Evolutionary conservation across 2,797 vertebrate genomes (phyloP), one percentile per base, ranked within the genome.

Genomic region (Alfaro cultratus): DNA sequence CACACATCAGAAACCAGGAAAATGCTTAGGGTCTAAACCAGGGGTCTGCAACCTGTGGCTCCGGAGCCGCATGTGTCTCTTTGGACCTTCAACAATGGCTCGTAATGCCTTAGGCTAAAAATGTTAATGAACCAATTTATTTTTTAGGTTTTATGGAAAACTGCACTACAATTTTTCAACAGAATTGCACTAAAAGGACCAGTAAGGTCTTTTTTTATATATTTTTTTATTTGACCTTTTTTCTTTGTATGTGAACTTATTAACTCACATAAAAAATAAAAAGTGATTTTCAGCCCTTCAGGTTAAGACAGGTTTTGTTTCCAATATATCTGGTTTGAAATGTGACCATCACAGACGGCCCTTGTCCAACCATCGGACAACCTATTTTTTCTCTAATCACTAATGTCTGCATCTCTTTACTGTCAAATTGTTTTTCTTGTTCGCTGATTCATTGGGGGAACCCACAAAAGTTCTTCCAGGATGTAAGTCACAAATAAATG

Each of bases 381-480:
- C 36, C 64, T 29, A 29, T 71, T 71, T 29, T 29, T 45, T 39
- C 21, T 67, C 80, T 74, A 91, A 84, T 76, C 81, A 95, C 95
- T 98, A 96, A 98, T 94, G 89, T 95, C 87, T 95, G 85, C 89
- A 96, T 97, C 94, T 98, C 94, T 97, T 96, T 95, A 96, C 94
- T 96, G 91, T 95, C 89, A 96, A 94, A 94, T 88, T 93, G 88
- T 93, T 93, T 53, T 93, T 93, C 94, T 92, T 85, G 64, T 92
- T 89, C 97, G 95, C 96, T 96, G 95, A 94, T 96, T 96, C 96
- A 76, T 96, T 95, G 94, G 95, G 95, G 96, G 92, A 90, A 92
- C 97, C 97, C 97, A 96, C 96, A 93, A 97, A 97, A 97, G 97
- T 99, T 95, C 97, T 97, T 96, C 96, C 97, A 94, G 96, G 96